Base-by-base conservation (phyloP, 2,888 invertebrate genomes). In the Eulithis testata region DNA sequence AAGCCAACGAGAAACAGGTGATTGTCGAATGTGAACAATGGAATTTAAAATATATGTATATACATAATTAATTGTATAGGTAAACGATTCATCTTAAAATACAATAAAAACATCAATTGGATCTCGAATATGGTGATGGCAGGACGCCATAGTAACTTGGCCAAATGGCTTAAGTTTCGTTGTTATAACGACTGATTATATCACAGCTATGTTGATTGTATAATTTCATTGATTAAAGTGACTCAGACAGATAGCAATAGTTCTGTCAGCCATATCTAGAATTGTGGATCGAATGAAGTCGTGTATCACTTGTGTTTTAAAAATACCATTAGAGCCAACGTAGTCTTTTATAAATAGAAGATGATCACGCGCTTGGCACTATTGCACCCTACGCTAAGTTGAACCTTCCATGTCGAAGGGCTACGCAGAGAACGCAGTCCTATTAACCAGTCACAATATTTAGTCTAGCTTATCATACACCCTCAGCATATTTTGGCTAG, bases 261-360 rank as follows among this genome's bases (percentile, higher is more conserved):
- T 56, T 63, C 55, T 45, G 47, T 63, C 58, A 49, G 62, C 61
- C 47, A 11, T 59, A 62, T 60, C 52, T 57, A 53, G 14, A 40
- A 21, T 21, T 21, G 21, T 61, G 66, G 63, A 72, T 72, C 74
- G 78, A 74, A 75, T 75, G 68, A 71, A 73, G 72, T 77, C 75
- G 72, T 76, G 74, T 85, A 83, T 87, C 82, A 81, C 81, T 84
- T 79, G 76, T 75, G 75, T 68, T 74, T 76, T 69, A 74, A 83
- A 85, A 86, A 85, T 78, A 77, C 56, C 71, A 65, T 21, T 74
- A 76, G 73, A 77, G 70, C 71, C 77, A 72, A 76, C 79, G 79
- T 77, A 74, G 73, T 68, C 69, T 68, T 51, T 68, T 79, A 79
- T 79, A 78, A 78, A 82, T 83, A 82, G 71, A 64, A 64, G 65